Evolutionary conservation across 2,113 vertebrate species (phyloP).

Genomic region (Tretioscincus oriximinensis): DNA sequence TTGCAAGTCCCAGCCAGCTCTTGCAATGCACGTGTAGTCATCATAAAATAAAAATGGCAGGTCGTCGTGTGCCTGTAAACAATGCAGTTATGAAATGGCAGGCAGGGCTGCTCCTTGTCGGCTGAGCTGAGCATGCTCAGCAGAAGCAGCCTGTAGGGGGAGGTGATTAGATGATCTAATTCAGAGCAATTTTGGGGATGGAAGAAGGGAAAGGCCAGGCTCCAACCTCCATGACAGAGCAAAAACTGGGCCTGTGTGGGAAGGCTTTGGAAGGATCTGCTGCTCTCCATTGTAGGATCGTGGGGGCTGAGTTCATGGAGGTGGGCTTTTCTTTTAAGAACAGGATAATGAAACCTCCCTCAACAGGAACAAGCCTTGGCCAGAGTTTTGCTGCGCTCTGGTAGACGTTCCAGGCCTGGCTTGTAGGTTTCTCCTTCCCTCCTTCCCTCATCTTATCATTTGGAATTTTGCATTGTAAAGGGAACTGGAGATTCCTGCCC

Average conservation of each 20-base stretch:
- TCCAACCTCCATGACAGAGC: conserved; percentile 71
- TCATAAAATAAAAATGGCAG: conserved; percentile 55
- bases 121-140: conserved; percentile 73
- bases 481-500: neutral
- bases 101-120: conserved; percentile 66
- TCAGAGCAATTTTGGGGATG: conserved; percentile 70
- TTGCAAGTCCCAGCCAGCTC: conserved; percentile 1
- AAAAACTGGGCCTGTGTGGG: conserved; percentile 49
- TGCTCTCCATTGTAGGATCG: conserved; percentile 40
- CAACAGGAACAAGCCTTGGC: conserved; percentile 63
- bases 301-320: conserved; percentile 50
- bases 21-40: neutral
- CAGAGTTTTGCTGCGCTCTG: conserved; percentile 55
- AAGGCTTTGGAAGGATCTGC: conserved; percentile 63
- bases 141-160: conserved; percentile 80
- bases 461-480: conserved; percentile 17
- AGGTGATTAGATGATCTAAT: conserved; percentile 71
- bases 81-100: conserved; percentile 87
- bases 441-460: neutral
- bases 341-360: conserved; percentile 20
- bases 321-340: conserved; percentile 31
- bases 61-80: conserved; percentile 78
- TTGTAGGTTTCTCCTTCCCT: conserved; percentile 29
- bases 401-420: conserved; percentile 58
- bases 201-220: conserved; percentile 64